Evolutionary conservation across 2,888 invertebrate species (phyloP).

Genomic region (Mythimna impura): DNA sequence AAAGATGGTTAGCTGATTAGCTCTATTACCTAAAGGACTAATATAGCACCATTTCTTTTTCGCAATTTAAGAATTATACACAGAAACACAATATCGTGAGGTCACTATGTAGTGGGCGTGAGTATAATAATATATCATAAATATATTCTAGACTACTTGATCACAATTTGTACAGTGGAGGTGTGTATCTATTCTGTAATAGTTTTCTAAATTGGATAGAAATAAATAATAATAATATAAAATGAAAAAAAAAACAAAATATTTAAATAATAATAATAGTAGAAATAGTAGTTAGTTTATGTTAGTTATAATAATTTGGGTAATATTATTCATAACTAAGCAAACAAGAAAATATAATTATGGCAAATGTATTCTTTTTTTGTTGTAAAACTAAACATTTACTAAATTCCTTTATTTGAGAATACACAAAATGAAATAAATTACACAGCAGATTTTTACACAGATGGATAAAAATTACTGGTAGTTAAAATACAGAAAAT

Average conservation of each 20-base stretch:
- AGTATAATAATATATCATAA: constrained; percentile 15
- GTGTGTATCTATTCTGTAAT: neutral
- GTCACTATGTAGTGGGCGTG: constrained; percentile 41
- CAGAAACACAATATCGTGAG: constrained; percentile 38
- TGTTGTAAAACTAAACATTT: too few relatives aligned
- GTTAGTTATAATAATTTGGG: too few relatives aligned
- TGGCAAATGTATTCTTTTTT: too few relatives aligned
- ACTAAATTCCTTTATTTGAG: too few relatives aligned
- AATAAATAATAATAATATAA: too few relatives aligned
- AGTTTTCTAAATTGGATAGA: neutral
- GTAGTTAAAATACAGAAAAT: neutral
- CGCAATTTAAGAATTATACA: neutral
- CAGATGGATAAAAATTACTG: neutral
- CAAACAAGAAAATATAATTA: neutral
- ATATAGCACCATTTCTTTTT: constrained; percentile 1
- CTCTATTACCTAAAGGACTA: neutral
- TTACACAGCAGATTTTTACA: neutral
- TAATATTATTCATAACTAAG: neutral
- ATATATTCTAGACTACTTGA: constrained; percentile 15
- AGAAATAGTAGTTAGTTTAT: too few relatives aligned
- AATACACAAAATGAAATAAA: neutral
- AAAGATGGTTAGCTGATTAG: neutral
- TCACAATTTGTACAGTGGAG: neutral
- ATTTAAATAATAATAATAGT: too few relatives aligned
- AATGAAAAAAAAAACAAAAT: too few relatives aligned